phyloP scores from a whole-genome alignment of 2,888 invertebrate species.

The Melinaea menophilus region DNA sequence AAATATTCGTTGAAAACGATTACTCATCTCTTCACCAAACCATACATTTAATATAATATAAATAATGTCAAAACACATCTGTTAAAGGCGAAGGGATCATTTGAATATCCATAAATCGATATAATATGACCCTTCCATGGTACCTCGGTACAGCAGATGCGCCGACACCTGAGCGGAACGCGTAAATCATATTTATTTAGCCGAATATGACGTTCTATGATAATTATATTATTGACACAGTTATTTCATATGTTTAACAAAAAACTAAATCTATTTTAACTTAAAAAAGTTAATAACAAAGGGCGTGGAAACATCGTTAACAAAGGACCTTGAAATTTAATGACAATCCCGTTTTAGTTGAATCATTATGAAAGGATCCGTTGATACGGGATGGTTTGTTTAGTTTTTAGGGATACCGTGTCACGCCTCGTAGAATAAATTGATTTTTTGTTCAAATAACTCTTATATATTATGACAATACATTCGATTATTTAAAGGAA shows the following conservation, averaged over 20 bases:
- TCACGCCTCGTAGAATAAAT: slow-evolving; percentile 62
- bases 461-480: background rate
- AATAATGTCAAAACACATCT: slow-evolving; percentile 24
- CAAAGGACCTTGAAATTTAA: slow-evolving; percentile 37
- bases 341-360: slow-evolving; percentile 52
- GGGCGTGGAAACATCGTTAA: slow-evolving; percentile 34
- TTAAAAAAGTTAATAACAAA: slow-evolving; percentile 20
- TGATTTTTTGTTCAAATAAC: no score
- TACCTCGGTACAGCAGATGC: slow-evolving; percentile 62
- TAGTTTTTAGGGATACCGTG: slow-evolving; percentile 55
- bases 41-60: background rate
- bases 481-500: slow-evolving; percentile 40
- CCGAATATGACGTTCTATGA: slow-evolving; percentile 1
- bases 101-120: slow-evolving; percentile 30
- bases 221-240: slow-evolving; percentile 5
- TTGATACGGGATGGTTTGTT: slow-evolving; percentile 40
- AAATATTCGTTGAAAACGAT: no score
- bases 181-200: slow-evolving; percentile 19
- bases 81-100: slow-evolving; percentile 23
- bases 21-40: slow-evolving; percentile 11
- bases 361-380: slow-evolving; percentile 63
- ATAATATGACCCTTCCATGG: slow-evolving; percentile 47
- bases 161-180: slow-evolving; percentile 58
- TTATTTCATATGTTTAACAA: no score
- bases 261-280: background rate